A percentile compares a stretch with the other conserved stretches of the same genome.
These are phyloP conservation scores for Drosophila bocki DNA, from an alignment of 1,140 invertebrate genomes.

Conservation along the genomic window DNA sequence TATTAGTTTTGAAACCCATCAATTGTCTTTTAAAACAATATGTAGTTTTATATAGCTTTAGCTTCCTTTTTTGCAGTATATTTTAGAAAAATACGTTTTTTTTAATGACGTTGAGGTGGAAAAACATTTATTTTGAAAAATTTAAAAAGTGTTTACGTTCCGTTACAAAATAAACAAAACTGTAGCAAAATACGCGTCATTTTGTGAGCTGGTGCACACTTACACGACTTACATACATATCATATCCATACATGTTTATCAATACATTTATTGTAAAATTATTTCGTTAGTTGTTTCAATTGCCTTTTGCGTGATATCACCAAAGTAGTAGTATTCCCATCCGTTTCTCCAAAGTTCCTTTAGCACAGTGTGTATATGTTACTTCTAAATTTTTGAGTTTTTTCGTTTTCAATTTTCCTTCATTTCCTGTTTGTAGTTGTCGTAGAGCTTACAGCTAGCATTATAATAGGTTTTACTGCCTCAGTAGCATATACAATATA, in stretches of 20 bases:
- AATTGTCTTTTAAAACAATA: neutral
- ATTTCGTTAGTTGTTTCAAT: slow-evolving; percentile 78
- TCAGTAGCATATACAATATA: slow-evolving; percentile 69
- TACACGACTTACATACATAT: slow-evolving; percentile 42
- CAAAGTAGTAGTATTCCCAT: slow-evolving; percentile 67
- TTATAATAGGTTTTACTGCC: slow-evolving; percentile 74
- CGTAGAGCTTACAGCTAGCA: slow-evolving; percentile 64
- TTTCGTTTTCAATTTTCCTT: neutral
- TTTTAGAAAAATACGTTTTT: neutral
- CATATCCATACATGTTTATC: slow-evolving; percentile 32
- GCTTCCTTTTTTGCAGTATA: neutral
- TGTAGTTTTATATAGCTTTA: too few relatives aligned
- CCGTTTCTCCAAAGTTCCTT: slow-evolving; percentile 54
- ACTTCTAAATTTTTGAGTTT: slow-evolving; percentile 25
- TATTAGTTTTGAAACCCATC: neutral
- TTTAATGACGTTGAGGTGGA: slow-evolving; percentile 58
- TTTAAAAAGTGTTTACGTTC: slow-evolving; percentile 64
- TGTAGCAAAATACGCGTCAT: slow-evolving; percentile 59
- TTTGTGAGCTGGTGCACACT: slow-evolving; percentile 45
- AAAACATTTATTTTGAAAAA: slow-evolving; percentile 74
- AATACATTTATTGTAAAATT: slow-evolving; percentile 67
- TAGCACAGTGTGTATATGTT: slow-evolving; percentile 42
- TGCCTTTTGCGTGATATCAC: slow-evolving; percentile 82
- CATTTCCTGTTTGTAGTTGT: slow-evolving; percentile 45
- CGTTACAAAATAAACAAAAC: slow-evolving; percentile 53